These are phyloP conservation scores for Montipora efflorescens DNA, from an alignment of 64 coral and sea anemone species.

Conservation along the genomic window DNA sequence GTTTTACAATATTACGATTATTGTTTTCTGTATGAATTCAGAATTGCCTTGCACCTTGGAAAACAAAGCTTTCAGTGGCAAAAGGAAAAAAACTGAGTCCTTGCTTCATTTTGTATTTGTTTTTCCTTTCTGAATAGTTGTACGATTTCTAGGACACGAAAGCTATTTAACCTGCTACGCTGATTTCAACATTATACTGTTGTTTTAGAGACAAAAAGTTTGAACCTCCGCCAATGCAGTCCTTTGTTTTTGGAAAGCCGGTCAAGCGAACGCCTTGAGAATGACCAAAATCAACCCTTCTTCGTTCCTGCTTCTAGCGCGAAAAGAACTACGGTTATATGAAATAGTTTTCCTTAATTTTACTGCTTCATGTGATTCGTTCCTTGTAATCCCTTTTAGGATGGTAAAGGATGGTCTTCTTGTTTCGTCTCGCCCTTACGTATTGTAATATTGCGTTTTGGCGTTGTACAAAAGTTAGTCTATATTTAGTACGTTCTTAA, in stretches of 20 bases:
- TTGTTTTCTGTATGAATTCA: constrained; percentile 12
- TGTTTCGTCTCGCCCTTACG: too few species aligned
- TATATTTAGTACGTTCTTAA: background rate
- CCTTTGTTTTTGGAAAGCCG: background rate
- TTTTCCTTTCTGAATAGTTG: background rate
- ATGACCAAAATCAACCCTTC: background rate
- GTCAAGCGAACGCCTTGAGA: background rate
- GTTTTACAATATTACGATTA: constrained; percentile 27
- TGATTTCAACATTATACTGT: background rate
- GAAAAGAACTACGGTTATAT: background rate
- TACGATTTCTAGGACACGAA: background rate
- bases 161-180: background rate
- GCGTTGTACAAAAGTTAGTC: background rate
- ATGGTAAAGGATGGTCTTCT: background rate
- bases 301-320: too few species aligned
- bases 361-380: background rate
- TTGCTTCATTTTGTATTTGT: background rate
- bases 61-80: constrained; percentile 47
- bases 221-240: background rate
- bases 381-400: background rate
- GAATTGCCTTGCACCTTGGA: constrained; percentile 76
- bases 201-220: background rate
- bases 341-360: background rate
- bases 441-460: background rate
- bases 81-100: constrained; percentile 29